These are phyloP conservation scores for Mesoligia furuncula DNA, from an alignment of 2,888 invertebrate genomes.

Conservation along the genomic window DNA sequence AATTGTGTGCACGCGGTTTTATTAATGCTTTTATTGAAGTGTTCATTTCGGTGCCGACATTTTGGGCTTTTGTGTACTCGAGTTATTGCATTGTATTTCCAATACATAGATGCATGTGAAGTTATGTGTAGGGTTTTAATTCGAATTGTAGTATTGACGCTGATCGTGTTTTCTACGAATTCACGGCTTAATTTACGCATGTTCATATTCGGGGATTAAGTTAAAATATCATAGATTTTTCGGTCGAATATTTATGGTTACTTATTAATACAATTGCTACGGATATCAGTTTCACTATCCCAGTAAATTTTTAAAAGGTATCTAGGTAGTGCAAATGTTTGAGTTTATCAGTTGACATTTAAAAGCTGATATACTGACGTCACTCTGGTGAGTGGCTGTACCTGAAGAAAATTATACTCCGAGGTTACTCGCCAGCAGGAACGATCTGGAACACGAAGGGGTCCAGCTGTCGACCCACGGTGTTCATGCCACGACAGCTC, in stretches of 20 bases:
- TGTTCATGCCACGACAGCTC: conserved; percentile 95
- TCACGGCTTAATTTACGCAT: background rate
- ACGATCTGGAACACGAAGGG: conserved; percentile 97
- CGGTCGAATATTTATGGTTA: background rate
- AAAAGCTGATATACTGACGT: background rate
- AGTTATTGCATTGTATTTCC: conserved; percentile 67
- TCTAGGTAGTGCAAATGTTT: background rate
- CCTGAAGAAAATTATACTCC: conserved; percentile 68
- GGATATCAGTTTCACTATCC: background rate
- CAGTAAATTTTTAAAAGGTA: background rate
- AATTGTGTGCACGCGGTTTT: conserved; percentile 75
- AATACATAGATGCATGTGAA: conserved; percentile 34
- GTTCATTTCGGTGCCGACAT: conserved; percentile 70
- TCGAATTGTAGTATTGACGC: background rate
- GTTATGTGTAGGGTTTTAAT: conserved; percentile 3
- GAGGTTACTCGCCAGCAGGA: conserved; percentile 92
- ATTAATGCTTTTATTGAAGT: conserved; percentile 76
- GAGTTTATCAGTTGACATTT: background rate
- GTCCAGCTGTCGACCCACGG: conserved; percentile 95
- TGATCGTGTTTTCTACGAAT: conserved; percentile 12
- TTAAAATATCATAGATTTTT: background rate
- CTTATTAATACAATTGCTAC: background rate
- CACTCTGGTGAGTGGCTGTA: conserved; percentile 91
- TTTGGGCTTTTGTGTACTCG: conserved; percentile 65
- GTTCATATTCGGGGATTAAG: background rate